Conservation (phyloP, 2,113 vertebrate species). For the Prionailurus bengalensis region DNA sequence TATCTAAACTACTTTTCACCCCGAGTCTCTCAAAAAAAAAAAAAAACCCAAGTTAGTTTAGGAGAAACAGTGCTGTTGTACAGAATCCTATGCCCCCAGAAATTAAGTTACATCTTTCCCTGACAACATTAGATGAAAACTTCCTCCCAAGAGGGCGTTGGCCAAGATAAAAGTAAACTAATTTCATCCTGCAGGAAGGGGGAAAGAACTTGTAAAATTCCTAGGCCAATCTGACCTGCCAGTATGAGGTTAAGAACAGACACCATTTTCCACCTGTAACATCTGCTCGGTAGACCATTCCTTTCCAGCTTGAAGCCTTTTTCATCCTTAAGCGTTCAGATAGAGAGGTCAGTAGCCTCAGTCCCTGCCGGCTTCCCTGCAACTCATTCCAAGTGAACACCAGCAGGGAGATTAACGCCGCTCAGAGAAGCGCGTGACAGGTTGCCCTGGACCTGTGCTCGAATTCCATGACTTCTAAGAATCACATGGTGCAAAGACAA, state of each 20-base stretch:
- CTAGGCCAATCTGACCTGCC: background rate
- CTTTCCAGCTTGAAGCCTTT: background rate
- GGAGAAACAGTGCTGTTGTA: background rate
- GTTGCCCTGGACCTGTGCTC: background rate
- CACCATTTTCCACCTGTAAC: accelerated
- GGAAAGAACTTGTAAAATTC: background rate
- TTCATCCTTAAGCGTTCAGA: background rate
- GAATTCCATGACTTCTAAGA: background rate
- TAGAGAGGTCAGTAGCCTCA: background rate
- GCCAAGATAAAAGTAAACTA: slow-evolving; percentile 23
- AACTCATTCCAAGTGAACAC: background rate
- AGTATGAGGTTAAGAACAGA: background rate
- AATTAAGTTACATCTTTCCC: background rate
- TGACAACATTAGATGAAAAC: background rate
- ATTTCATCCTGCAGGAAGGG: background rate
- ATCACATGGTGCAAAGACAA: background rate
- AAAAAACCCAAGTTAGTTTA: background rate
- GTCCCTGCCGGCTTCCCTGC: background rate
- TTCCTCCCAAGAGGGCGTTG: background rate
- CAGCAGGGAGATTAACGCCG: background rate
- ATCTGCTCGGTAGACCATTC: background rate
- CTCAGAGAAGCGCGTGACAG: accelerated
- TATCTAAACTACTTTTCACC: background rate
- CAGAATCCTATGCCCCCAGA: background rate
- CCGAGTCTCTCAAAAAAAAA: background rate